A percentile compares a stretch with the other conserved stretches of the same genome.
Conservation (phyloP, 2,113 vertebrate genomes). For the Cryptoleucopteryx plumbea region DNA sequence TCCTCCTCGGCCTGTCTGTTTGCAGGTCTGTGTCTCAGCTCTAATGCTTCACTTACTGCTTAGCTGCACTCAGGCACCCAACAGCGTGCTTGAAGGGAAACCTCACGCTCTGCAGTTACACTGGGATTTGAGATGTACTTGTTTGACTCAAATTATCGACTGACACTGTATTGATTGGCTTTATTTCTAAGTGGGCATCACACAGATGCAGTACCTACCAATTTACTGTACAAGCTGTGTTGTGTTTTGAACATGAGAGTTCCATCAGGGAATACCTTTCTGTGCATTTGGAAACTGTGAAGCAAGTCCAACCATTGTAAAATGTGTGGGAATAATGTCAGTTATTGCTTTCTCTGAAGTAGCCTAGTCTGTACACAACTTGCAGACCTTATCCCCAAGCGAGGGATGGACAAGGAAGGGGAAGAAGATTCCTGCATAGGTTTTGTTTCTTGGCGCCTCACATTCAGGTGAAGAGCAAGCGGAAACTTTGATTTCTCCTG, state of each 20-base stretch:
- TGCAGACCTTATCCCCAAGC: accelerated
- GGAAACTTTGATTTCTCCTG: background rate
- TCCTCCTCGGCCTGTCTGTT: background rate
- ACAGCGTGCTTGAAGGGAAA: background rate
- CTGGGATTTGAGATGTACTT: background rate
- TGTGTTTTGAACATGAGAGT: background rate
- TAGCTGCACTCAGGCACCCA: background rate
- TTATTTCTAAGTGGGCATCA: background rate
- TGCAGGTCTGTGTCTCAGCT: background rate
- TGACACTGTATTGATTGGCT: accelerated
- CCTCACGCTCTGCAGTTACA: background rate
- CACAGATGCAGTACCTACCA: background rate
- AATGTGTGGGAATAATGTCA: background rate
- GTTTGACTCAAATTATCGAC: background rate
- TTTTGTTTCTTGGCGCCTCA: background rate
- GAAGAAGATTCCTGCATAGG: accelerated
- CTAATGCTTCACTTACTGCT: background rate
- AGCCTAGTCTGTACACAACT: background rate
- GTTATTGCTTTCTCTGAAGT: accelerated
- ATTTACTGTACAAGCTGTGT: background rate
- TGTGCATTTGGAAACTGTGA: accelerated
- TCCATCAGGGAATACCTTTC: background rate
- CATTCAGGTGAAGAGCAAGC: background rate
- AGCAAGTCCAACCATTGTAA: accelerated
- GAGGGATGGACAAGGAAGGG: accelerated